Evolutionary conservation across 1,140 invertebrate genomes (phyloP).

Genomic region (Trachymyrmex cornetzi): DNA sequence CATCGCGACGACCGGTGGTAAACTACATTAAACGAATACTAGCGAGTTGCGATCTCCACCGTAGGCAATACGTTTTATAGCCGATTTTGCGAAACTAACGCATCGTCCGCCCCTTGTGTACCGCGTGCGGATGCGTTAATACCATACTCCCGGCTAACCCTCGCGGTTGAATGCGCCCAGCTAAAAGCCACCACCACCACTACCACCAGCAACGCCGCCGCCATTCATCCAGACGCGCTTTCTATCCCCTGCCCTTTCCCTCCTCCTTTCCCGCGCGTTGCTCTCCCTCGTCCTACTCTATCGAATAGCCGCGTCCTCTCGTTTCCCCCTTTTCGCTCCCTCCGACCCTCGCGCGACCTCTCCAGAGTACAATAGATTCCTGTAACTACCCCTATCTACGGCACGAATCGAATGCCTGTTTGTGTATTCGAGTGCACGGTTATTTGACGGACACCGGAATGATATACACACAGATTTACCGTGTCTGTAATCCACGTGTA

Average conservation of each 20-base stretch:
- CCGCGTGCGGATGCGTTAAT: constrained; percentile 75
- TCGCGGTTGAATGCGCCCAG: constrained; percentile 77
- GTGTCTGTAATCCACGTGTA: constrained; percentile 11
- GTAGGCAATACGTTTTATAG: constrained; percentile 77
- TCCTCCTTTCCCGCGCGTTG: constrained; percentile 63
- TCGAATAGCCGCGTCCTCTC: constrained; percentile 52
- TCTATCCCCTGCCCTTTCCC: constrained; percentile 59
- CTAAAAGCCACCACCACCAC: constrained; percentile 77
- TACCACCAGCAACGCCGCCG: constrained; percentile 63
- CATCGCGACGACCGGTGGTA: constrained; percentile 54
- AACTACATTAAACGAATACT: constrained; percentile 78
- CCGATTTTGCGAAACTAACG: constrained; percentile 77
- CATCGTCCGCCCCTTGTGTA: constrained; percentile 39
- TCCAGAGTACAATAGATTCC: constrained; percentile 82
- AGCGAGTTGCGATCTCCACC: constrained; percentile 60
- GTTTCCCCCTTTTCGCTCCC: constrained; percentile 47
- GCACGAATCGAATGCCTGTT: constrained; percentile 80
- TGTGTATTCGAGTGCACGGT: constrained; percentile 81
- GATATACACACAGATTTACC: constrained; percentile 45
- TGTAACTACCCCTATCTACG: constrained; percentile 80
- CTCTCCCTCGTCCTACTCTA: constrained; percentile 49
- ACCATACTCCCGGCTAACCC: constrained; percentile 74
- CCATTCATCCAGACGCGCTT: constrained; percentile 76
- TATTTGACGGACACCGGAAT: constrained; percentile 80
- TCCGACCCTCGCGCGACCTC: constrained; percentile 73